phyloP scores from a whole-genome alignment of 2,797 vertebrate species.

The Gadopsis marmoratus region DNA sequence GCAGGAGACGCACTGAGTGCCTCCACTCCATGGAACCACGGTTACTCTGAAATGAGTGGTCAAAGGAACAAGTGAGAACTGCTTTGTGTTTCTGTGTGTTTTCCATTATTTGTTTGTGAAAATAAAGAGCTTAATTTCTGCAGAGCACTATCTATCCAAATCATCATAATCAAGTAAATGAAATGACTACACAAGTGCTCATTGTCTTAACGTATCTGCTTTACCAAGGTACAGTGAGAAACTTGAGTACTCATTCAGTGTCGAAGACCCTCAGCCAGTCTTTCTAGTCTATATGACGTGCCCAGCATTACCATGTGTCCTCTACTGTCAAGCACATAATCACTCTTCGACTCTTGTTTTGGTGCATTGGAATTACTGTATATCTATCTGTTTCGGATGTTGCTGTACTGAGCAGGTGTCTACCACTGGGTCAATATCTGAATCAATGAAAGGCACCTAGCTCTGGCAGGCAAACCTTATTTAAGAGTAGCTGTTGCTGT shows the following conservation, averaged over 20 bases:
- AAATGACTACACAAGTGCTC: not conserved
- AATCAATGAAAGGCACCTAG: conserved; percentile 7
- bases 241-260: not conserved
- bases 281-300: not conserved
- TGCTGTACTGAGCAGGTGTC: conserved; percentile 14
- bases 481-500: conserved; percentile 12
- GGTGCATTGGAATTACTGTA: not conserved
- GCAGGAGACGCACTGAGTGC: conserved; percentile 82
- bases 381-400: conserved; percentile 7
- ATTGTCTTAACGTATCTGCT: not conserved
- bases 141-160: not conserved
- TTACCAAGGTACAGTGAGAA: not conserved
- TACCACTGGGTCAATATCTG: conserved; percentile 11
- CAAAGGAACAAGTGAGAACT: conserved; percentile 95
- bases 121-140: not conserved
- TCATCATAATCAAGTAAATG: not conserved
- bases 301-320: not conserved
- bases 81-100: conserved; percentile 23
- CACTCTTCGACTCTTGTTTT: not conserved
- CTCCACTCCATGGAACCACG: conserved; percentile 91
- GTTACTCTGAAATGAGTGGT: conserved; percentile 94
- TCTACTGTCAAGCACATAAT: conserved; percentile 5
- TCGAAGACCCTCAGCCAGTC: not conserved
- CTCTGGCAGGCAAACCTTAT: conserved; percentile 26
- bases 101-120: not conserved